Percentiles rank a stretch among this genome's conserved stretches.
Conservation (phyloP, 2,888 invertebrate species). For the Drosophila anomalata region DNA sequence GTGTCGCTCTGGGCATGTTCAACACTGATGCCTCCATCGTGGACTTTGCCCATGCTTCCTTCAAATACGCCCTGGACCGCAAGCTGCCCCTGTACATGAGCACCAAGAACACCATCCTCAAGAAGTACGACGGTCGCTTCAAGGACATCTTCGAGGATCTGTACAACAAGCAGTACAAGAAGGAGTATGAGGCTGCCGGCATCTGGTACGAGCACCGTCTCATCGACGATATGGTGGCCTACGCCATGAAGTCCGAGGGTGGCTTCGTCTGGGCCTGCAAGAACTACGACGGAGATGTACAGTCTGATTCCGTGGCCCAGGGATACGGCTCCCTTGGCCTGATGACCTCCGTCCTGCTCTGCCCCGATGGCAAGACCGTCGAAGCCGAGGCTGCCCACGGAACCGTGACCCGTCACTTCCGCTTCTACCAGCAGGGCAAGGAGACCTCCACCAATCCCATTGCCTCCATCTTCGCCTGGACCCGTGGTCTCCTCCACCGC, state of each 20-base stretch:
- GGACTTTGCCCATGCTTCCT: slow-evolving; percentile 97
- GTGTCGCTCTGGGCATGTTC: slow-evolving; percentile 97
- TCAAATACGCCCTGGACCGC: slow-evolving; percentile 94
- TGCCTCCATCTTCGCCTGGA: slow-evolving; percentile 99
- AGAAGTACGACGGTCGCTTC: slow-evolving; percentile 97
- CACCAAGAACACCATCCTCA: slow-evolving; percentile 98
- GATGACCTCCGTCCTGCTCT: slow-evolving; percentile 98
- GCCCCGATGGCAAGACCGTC: slow-evolving; percentile 98
- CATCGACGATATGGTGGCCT: slow-evolving; percentile 99
- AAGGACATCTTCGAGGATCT: slow-evolving; percentile 99
- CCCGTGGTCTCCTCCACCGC: slow-evolving; percentile 95
- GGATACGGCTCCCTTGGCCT: slow-evolving; percentile 97
- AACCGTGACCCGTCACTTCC: slow-evolving; percentile 96
- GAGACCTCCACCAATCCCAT: slow-evolving; percentile 99
- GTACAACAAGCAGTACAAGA: slow-evolving; percentile 94
- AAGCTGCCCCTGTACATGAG: slow-evolving; percentile 96
- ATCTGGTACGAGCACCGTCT: slow-evolving; percentile 99
- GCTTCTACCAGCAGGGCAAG: slow-evolving; percentile 95
- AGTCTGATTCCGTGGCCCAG: slow-evolving; percentile 99
- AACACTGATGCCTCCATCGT: slow-evolving; percentile 97
- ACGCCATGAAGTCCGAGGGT: slow-evolving; percentile 98
- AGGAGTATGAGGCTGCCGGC: slow-evolving; percentile 91
- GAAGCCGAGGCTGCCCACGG: slow-evolving; percentile 99
- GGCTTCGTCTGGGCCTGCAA: slow-evolving; percentile 99
- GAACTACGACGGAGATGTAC: slow-evolving; percentile 99